phyloP scores from a whole-genome alignment of 2,888 invertebrate species.

The Drosophila nr. fundita region DNA sequence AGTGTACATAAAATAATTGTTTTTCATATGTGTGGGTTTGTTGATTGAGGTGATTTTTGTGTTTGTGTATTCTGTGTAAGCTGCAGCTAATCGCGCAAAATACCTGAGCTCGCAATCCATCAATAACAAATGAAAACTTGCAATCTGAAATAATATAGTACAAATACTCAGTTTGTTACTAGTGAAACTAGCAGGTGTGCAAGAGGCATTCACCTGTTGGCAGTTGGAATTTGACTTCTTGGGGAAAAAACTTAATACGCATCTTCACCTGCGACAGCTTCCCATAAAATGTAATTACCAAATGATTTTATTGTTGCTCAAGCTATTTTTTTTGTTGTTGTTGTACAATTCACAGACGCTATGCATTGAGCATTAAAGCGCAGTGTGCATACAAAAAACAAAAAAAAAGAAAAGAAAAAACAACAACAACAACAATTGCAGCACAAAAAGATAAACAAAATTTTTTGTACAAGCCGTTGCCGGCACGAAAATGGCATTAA shows the following conservation, averaged over 20 bases:
- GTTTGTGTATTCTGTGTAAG: slow-evolving; percentile 3
- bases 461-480: slow-evolving; percentile 39
- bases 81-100: slow-evolving; percentile 19
- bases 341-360: slow-evolving; percentile 12
- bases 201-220: slow-evolving; percentile 5
- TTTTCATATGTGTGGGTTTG: slow-evolving; percentile 43
- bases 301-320: slow-evolving; percentile 22
- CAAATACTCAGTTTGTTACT: neutral
- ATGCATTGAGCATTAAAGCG: slow-evolving; percentile 37
- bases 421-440: slow-evolving; percentile 19
- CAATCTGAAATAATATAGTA: neutral
- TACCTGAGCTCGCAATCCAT: neutral
- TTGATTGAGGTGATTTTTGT: slow-evolving; percentile 35
- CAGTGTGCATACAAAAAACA: slow-evolving; percentile 26
- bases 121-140: neutral
- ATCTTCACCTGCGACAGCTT: slow-evolving; percentile 16
- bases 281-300: slow-evolving; percentile 44
- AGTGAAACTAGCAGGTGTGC: neutral
- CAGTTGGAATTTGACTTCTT: slow-evolving; percentile 3
- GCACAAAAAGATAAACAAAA: slow-evolving; percentile 25
- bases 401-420: slow-evolving; percentile 1
- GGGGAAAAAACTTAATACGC: slow-evolving; percentile 23
- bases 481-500: slow-evolving; percentile 79
- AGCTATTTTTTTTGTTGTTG: neutral
- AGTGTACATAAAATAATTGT: slow-evolving; percentile 8